phyloP scores from a whole-genome alignment of 2,797 vertebrate species.

The Tapirus indicus region DNA sequence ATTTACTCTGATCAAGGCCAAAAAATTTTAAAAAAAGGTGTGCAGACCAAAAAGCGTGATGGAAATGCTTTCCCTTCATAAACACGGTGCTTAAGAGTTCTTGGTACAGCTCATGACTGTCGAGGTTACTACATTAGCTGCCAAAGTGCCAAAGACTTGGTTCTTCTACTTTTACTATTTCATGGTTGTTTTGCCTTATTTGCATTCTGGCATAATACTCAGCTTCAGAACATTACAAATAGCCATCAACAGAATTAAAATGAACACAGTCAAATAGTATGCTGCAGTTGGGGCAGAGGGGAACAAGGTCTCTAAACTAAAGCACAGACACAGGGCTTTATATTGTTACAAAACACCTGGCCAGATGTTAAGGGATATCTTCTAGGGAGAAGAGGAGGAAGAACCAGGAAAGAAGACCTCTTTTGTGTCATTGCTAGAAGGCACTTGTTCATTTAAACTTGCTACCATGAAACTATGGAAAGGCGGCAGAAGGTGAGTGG shows the following conservation, averaged over 20 bases:
- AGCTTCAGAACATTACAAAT: conserved; percentile 61
- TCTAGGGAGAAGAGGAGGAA: not conserved
- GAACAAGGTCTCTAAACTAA: not conserved
- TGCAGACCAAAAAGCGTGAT: not conserved
- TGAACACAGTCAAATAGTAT: not conserved
- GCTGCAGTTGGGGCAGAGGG: not conserved
- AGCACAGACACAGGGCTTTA: not conserved
- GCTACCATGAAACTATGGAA: not conserved
- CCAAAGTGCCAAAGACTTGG: not conserved
- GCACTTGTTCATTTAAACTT: not conserved
- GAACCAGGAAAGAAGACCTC: not conserved
- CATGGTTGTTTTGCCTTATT: conserved; percentile 40
- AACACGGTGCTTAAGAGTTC: not conserved
- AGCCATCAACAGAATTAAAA: conserved; percentile 57
- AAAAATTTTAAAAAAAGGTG: not conserved
- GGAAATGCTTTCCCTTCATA: not conserved
- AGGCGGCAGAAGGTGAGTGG: not conserved
- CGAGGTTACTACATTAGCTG: not conserved
- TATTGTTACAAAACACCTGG: not conserved
- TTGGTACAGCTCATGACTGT: not conserved
- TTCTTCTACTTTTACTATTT: conserved; percentile 11
- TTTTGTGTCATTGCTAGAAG: not conserved
- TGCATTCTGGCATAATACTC: conserved; percentile 48
- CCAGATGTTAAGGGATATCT: not conserved
- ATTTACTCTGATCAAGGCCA: conserved; percentile 38